These are phyloP conservation scores for Euzophera pinguis DNA, from an alignment of 2,888 invertebrate species.

Conservation along the genomic window DNA sequence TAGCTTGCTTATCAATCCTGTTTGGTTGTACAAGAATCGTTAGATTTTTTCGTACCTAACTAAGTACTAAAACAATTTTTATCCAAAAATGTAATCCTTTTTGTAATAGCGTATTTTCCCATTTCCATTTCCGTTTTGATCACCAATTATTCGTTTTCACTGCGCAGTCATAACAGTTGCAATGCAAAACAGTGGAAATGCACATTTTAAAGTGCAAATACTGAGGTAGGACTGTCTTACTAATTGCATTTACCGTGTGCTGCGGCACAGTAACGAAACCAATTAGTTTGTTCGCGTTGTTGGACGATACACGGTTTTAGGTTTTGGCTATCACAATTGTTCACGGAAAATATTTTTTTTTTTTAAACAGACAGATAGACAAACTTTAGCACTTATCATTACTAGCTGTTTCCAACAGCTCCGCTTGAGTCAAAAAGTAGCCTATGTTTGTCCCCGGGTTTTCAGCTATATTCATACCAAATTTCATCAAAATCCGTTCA, in stretches of 20 bases:
- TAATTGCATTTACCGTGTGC: slow-evolving; percentile 47
- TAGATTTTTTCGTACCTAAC: no score
- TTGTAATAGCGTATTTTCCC: background rate
- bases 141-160: slow-evolving; percentile 2
- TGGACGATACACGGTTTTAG: slow-evolving; percentile 28
- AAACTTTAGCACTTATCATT: no score
- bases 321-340: background rate
- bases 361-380: no score
- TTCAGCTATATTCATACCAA: no score
- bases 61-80: no score
- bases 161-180: background rate
- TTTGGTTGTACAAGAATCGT: no score
- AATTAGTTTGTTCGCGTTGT: slow-evolving; percentile 48
- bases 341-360: no score
- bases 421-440: no score
- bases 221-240: slow-evolving; percentile 33
- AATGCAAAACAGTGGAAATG: slow-evolving; percentile 2
- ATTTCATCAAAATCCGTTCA: no score
- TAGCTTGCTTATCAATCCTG: no score
- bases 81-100: background rate
- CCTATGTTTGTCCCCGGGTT: no score
- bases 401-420: no score
- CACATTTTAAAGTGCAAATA: slow-evolving; percentile 39
- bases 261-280: slow-evolving; percentile 61
- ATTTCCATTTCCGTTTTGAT: background rate